Evolutionary conservation across 2,113 vertebrate genomes (phyloP), one percentile per base, ranked within the genome.

Genomic region (Myrmecobius fasciatus): DNA sequence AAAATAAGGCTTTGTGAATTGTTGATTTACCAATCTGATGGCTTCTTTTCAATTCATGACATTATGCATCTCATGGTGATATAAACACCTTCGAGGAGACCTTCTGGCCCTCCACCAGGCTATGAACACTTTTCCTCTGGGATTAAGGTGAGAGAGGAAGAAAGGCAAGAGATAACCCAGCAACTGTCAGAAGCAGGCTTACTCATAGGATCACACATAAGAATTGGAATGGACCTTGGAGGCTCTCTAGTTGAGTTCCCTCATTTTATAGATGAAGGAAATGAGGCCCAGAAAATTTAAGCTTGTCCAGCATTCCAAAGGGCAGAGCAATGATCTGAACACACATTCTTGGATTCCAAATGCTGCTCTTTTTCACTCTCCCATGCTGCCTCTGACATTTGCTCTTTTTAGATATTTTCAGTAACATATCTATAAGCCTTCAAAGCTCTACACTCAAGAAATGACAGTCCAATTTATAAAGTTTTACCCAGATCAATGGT

Each of bases 1-100:
- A 83, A 7, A 43, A 83, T 43, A n/a, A 83, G 20, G 36, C 14
- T 83, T 83, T 83, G 36, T 22, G 14, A 83, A 83, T 20, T 83
- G 20, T 24, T 83, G 67, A 24, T 83, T 83, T 83, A 43, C 49
- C 89, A 53, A 46, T 91, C 12, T 0, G 47, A 91, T 90, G 53
- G 83, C 24, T 46, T 56, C 89, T 91, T 92, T 90, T 36, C 94
- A 83, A 88, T 92, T 93, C 93, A 67, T 75, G 36, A 60, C 92
- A 49, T 54, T 47, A 52, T 31, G 0, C 1, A 14, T 14, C 88
- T 49, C n/a, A n/a, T 47, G 43, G 89, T 25, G 36, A 90, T 36
- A 92, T 51, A 24, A 43, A 47, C 17, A 46, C 56, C 28, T 52
- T 91, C 12, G 1, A 10, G 25, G 0, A 91, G 91, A 24, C 4